These are phyloP conservation scores for Epiblema foenella DNA, from an alignment of 2,888 invertebrate species.

Conservation along the genomic window DNA sequence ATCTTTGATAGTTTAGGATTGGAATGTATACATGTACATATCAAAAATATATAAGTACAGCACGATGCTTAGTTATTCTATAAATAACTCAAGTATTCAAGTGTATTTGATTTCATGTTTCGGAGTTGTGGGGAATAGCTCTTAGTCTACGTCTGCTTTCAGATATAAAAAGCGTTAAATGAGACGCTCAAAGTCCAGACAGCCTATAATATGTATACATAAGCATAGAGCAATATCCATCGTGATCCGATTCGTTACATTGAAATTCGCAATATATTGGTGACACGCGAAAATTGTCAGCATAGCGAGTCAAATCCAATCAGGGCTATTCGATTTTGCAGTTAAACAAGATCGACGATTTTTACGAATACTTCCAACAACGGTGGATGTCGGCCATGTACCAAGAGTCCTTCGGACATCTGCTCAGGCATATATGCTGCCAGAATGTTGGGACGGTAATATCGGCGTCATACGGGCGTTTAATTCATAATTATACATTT, in stretches of 20 bases:
- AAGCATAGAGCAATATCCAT: background rate
- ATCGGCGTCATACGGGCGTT: no score
- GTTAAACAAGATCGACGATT: conserved; percentile 86
- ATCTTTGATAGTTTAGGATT: background rate
- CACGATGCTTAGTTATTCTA: no score
- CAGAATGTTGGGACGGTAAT: conserved; percentile 69
- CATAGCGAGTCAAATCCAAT: conserved; percentile 6
- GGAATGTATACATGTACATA: no score
- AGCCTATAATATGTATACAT: conserved; percentile 49
- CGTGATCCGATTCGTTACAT: conserved; percentile 6
- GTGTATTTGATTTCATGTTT: no score
- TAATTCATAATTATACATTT: no score
- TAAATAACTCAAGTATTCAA: no score
- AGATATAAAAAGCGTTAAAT: background rate
- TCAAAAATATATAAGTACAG: no score
- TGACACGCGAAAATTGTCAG: conserved; percentile 24
- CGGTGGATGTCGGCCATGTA: conserved; percentile 88
- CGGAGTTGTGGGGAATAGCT: no score
- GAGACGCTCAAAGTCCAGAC: background rate
- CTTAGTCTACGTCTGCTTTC: no score
- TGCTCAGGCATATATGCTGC: conserved; percentile 68
- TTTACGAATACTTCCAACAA: conserved; percentile 87
- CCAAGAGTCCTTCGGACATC: conserved; percentile 84
- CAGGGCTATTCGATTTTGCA: conserved; percentile 49
- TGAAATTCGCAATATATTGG: conserved; percentile 24